Evolutionary conservation across 2,113 vertebrate genomes (phyloP).

Genomic region (Sprattus sprattus): DNA sequence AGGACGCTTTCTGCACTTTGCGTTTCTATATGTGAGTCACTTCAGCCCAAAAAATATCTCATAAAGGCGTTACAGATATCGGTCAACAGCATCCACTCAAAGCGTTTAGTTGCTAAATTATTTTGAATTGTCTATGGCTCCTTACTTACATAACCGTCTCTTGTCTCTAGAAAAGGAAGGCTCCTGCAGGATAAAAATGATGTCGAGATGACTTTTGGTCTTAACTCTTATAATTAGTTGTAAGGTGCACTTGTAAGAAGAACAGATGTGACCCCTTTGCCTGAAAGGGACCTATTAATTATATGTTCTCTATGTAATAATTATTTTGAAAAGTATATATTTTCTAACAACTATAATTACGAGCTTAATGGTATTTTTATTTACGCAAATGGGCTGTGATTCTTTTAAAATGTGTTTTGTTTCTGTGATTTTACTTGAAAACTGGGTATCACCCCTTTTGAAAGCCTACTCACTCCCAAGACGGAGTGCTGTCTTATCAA

Average conservation of each 20-base stretch:
- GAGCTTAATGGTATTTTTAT: neutral
- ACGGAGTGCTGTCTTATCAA: neutral
- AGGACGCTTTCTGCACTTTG: neutral
- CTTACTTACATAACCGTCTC: neutral
- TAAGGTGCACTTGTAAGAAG: neutral
- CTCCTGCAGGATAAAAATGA: neutral
- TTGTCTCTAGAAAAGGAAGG: neutral
- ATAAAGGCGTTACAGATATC: neutral
- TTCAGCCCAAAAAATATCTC: neutral
- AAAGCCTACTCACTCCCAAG: neutral
- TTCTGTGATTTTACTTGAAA: slow-evolving; percentile 17
- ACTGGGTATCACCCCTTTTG: neutral
- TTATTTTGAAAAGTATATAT: slow-evolving; percentile 9
- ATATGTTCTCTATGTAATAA: neutral
- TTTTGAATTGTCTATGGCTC: neutral
- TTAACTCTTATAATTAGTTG: slow-evolving; percentile 5
- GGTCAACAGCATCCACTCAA: neutral
- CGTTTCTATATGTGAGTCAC: neutral
- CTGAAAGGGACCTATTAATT: neutral
- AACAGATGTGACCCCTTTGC: neutral
- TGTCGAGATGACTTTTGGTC: neutral
- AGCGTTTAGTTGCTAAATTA: neutral
- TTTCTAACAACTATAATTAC: slow-evolving; percentile 12
- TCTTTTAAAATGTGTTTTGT: neutral
- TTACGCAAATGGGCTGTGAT: neutral